Base-by-base conservation (phyloP, 35 echinoderm and acorn worm species). In the Lytechinus pictus region DNA sequence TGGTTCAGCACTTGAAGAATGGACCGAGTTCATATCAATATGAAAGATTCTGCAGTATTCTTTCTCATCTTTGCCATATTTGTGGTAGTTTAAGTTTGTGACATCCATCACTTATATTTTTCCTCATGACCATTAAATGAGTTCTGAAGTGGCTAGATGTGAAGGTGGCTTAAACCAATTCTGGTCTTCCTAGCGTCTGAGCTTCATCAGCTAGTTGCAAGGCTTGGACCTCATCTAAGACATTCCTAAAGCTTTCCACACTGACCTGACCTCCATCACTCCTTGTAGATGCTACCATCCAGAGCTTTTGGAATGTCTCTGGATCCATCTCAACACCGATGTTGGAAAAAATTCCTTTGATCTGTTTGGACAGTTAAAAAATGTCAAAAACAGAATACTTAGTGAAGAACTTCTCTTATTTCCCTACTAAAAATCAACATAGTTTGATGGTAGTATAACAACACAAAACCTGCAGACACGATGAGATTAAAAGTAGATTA, bases 301-400 rank as follows among this genome's bases (percentile, higher is more conserved):
- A 99, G 55, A 99, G 24, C 89, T 99, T 97, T 44, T 99, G 97
- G 56, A 99, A 99, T 52, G 97, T 98, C 12, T 98, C 97, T 27
- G 95, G 96, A 95, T 99, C 98, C 98, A 99, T 99, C 16, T 98
- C 91, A 28, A 97, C 96, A 24, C 98, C 97, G 1, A 98, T 94
- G 53, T 96, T 96, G 9, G 91, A 94, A 95, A 99, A 99, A 89
- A 99, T 98, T 52, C 88, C 87, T 55, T 96, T 97, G 24, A 98
- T 97, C 97, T 98, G 95, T 52, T 4, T 21, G 52, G 66, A 60
- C 52, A 57, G 53, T 54, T 92, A 0, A 92, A 27, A 92, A 52
- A 94, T 27, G 53, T 54, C 79, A 1, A 92, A 27, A 92, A 52
- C 87, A 54, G 60, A 79, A 44, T 61, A 12, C 27, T 52, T 21